These are phyloP conservation scores for Gopherus evgoodei DNA, from an alignment of 2,113 vertebrate genomes.

Conservation along the genomic window DNA sequence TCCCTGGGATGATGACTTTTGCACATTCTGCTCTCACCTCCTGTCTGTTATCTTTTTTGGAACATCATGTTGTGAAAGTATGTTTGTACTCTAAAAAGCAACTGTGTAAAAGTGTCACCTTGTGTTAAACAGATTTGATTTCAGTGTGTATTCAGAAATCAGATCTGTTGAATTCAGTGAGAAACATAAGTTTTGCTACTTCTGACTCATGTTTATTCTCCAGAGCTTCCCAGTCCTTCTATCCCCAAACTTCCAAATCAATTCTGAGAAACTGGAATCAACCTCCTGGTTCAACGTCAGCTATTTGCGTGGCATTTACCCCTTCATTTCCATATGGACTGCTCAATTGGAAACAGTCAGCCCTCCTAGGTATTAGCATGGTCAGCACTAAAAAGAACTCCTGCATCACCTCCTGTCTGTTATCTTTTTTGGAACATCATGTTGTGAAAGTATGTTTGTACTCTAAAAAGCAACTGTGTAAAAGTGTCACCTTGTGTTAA, in stretches of 20 bases:
- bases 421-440: neutral
- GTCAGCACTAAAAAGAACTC: neutral
- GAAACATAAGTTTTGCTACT: neutral
- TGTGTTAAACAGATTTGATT: neutral
- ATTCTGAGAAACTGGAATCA: neutral
- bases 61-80: neutral
- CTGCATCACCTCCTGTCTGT: fast-evolving
- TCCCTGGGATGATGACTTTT: neutral
- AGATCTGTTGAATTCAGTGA: neutral
- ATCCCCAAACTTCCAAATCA: neutral
- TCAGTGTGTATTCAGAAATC: neutral
- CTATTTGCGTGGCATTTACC: neutral
- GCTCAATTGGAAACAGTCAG: neutral
- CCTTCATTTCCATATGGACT: neutral
- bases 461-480: neutral
- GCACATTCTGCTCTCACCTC: fast-evolving
- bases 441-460: neutral
- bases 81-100: neutral
- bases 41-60: neutral
- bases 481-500: neutral
- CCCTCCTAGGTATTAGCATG: neutral
- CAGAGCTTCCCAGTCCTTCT: neutral
- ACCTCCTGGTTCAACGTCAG: neutral
- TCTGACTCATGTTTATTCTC: neutral
- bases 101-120: neutral